Evolutionary conservation across 1,140 invertebrate species (phyloP), one percentile per base, ranked within the genome.

Genomic region (Thereuonema tuberculata): DNA sequence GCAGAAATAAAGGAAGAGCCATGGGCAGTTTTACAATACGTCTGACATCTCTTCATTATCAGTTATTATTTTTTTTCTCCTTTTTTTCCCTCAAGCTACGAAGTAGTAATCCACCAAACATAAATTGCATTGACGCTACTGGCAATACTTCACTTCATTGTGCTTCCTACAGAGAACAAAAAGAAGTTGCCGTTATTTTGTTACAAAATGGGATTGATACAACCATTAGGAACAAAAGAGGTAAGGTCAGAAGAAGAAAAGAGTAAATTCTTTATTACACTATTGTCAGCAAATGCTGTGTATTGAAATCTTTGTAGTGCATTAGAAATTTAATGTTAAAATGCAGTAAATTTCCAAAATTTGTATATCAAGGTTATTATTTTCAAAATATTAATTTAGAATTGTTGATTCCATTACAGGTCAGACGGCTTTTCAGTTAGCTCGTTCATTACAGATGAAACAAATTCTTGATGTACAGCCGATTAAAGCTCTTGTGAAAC

Each of bases 111-210:
- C 63, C 71, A 20, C 74, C 74, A 2, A 74, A 74, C 58, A 72
- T 80, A 20, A 77, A 77, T 58, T 76, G 72, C 64, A 67, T 66
- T 12, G 80, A 81, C 65, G 66, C 65, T 31, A 71, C 78, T 64
- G 84, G 84, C 2, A 86, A 86, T 71, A 81, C 82, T 3, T 80
- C 81, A 23, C 70, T 86, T 2, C 84, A 86, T 66, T 80, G 79
- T 62, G 82, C 82, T 12, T 77, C 83, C 1, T 81, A 84, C 65
- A 65, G 82, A 26, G 82, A 81, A 0, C 81, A 84, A 62, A 79
- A 80, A 47, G 76, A 83, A 63, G 74, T 79, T n/a, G 82, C 82
- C 2, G 78, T 84, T 1, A 69, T 83, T 21, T 70, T 86, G 17
- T 68, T 86, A 29, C 81, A 84, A 69, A 79, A 80, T 68, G 81